These are phyloP conservation scores for Elegia similella DNA, from an alignment of 2,888 invertebrate species.

Conservation along the genomic window DNA sequence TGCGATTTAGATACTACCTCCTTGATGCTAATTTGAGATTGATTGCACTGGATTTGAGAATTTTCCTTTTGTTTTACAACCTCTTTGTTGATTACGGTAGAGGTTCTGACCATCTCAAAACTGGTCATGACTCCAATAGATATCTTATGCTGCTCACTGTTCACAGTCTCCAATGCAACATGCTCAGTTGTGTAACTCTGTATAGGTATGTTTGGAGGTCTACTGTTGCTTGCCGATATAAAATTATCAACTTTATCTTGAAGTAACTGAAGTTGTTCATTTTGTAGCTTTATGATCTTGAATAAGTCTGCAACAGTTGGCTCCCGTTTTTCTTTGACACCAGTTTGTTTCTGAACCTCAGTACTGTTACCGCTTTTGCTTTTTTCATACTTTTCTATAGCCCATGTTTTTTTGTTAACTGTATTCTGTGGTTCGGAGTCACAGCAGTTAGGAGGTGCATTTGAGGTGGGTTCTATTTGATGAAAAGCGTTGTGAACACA, in stretches of 20 bases:
- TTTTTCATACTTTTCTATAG: constrained; percentile 60
- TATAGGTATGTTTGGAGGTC: constrained; percentile 38
- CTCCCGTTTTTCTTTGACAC: constrained; percentile 67
- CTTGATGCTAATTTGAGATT: constrained; percentile 69
- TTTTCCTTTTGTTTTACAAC: constrained; percentile 54
- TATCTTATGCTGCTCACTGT: constrained; percentile 76
- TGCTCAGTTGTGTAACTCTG: constrained; percentile 54
- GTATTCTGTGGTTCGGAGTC: constrained; percentile 39
- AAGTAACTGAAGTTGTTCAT: constrained; percentile 83
- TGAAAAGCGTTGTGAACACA: constrained; percentile 6
- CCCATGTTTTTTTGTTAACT: constrained; percentile 63
- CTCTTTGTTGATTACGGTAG: constrained; percentile 71
- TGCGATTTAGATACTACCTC: constrained; percentile 53
- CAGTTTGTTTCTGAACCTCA: constrained; percentile 55
- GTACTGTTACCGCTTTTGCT: constrained; percentile 41
- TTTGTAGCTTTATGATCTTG: constrained; percentile 85
- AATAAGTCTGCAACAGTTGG: constrained; percentile 82
- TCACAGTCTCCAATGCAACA: constrained; percentile 52
- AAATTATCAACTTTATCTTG: constrained; percentile 85
- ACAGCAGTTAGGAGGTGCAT: background rate
- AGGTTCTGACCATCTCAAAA: constrained; percentile 83
- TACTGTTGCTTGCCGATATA: constrained; percentile 43
- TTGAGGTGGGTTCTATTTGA: background rate
- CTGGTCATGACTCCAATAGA: constrained; percentile 88
- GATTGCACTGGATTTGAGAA: constrained; percentile 69